Conservation (phyloP, 2,113 vertebrate genomes). For the Salvelinus namaycush region DNA sequence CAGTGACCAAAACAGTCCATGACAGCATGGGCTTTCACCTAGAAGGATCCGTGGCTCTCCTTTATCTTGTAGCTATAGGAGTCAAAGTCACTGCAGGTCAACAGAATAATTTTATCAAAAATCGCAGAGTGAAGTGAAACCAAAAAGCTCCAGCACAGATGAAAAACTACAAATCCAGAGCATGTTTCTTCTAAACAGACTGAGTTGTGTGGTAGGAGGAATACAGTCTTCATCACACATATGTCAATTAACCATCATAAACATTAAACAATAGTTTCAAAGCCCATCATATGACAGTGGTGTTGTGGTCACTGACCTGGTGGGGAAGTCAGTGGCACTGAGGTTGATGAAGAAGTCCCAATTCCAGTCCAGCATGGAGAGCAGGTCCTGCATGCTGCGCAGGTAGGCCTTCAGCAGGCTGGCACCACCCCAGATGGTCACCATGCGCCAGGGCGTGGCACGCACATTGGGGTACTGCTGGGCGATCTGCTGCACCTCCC, state of each 20-base stretch:
- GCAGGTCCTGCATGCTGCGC: constrained; percentile 92
- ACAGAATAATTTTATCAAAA: constrained; percentile 9
- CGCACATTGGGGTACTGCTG: constrained; percentile 85
- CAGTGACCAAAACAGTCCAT: constrained; percentile 28
- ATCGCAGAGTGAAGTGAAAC: background rate
- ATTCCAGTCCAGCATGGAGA: constrained; percentile 87
- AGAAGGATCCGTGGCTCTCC: background rate
- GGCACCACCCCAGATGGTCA: constrained; percentile 98
- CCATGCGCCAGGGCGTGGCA: constrained; percentile 94
- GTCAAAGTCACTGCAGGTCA: constrained; percentile 1
- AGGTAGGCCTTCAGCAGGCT: constrained; percentile 96
- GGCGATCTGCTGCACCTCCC: constrained; percentile 82
- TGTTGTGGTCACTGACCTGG: constrained; percentile 75
- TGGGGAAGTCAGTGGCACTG: constrained; percentile 96
- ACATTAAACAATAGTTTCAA: background rate
- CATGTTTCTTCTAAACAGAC: background rate
- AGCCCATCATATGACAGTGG: background rate
- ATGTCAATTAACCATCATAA: background rate
- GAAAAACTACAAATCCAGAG: background rate
- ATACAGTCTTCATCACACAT: background rate
- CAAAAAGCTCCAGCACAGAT: background rate
- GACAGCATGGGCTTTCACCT: constrained; percentile 1
- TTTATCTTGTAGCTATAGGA: constrained; percentile 8
- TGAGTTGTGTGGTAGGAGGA: background rate
- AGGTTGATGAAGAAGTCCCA: constrained; percentile 99